Conservation (phyloP, 2,797 vertebrate genomes). For the Macroramphosus scolopax region DNA sequence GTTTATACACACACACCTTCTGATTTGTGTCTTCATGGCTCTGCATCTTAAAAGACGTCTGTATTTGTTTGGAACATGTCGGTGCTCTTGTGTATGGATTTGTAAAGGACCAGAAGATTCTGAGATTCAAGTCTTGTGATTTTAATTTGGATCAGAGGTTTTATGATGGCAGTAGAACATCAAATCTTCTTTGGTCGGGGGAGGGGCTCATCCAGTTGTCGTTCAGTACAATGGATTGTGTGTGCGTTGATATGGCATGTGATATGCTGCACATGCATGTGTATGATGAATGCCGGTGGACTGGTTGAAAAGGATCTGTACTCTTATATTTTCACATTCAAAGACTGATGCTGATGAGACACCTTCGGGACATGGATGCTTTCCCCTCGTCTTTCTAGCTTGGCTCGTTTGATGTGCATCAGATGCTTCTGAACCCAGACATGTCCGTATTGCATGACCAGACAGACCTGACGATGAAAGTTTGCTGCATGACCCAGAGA, state of each 20-base stretch:
- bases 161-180: too few species aligned
- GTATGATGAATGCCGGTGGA: slow-evolving; percentile 50
- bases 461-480: slow-evolving; percentile 41
- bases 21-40: neutral
- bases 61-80: slow-evolving; percentile 13
- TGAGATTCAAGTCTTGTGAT: slow-evolving; percentile 11
- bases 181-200: too few species aligned
- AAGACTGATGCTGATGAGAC: slow-evolving; percentile 25
- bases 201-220: slow-evolving; percentile 29
- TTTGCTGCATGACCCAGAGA: slow-evolving; percentile 57
- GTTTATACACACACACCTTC: neutral
- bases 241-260: slow-evolving; percentile 42
- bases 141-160: neutral
- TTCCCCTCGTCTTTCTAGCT: slow-evolving; percentile 10
- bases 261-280: slow-evolving; percentile 59
- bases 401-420: slow-evolving; percentile 16
- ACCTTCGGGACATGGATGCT: slow-evolving; percentile 31
- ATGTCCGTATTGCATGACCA: slow-evolving; percentile 60
- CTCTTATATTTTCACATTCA: slow-evolving; percentile 11
- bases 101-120: slow-evolving; percentile 19
- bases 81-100: slow-evolving; percentile 20
- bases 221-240: slow-evolving; percentile 33
- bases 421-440: slow-evolving; percentile 36
- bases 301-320: slow-evolving; percentile 27
- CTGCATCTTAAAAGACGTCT: slow-evolving; percentile 4